Evolutionary conservation across 1,140 invertebrate genomes (phyloP), one percentile per base, ranked within the genome.

Genomic region (Drosophila jambulina): DNA sequence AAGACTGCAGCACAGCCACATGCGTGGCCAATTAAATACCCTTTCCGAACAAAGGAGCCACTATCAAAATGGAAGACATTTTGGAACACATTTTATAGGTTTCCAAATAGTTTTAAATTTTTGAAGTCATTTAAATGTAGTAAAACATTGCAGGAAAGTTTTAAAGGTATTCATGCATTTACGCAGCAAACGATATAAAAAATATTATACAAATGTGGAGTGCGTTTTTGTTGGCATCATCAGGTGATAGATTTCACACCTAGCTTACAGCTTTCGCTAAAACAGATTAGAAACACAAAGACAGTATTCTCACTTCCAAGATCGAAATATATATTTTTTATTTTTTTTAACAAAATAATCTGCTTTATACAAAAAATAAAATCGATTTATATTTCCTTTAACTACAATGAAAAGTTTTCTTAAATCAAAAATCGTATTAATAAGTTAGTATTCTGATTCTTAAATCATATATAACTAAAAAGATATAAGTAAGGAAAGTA

Each of bases 21-120:
- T 43, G 68, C 45, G 74, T 61, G 63, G 57, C 62, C 40, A 77
- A 77, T 56, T 57, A 68, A 78, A 77, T 61, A 61, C 74, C 36
- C 75, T 77, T 23, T 40, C 25, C 6, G 1, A 19, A 25, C 1
- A 7, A 2, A 13, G 40, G 3, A 25, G 17, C 3, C 19, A 25
- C 2, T n/a, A 7, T 0, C 27, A 9, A 25, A 23, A 38, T 5
- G 8, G 9, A 29, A 38, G 10, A 4, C 10, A 12, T 15, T 9
- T 42, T 36, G 32, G 1, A 9, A 0, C 7, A 34, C 2, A 48
- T 17, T 5, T 10, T 23, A 3, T 1, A 25, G 15, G 1, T 10
- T 48, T 2, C 6, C 2, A 6, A 38, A 19, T 15, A 45, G 9
- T n/a, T n/a, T n/a, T n/a, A n/a, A n/a, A n/a, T n/a, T n/a, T n/a